Base-by-base conservation (phyloP, 2,797 vertebrate genomes). In the Falco berigora region DNA sequence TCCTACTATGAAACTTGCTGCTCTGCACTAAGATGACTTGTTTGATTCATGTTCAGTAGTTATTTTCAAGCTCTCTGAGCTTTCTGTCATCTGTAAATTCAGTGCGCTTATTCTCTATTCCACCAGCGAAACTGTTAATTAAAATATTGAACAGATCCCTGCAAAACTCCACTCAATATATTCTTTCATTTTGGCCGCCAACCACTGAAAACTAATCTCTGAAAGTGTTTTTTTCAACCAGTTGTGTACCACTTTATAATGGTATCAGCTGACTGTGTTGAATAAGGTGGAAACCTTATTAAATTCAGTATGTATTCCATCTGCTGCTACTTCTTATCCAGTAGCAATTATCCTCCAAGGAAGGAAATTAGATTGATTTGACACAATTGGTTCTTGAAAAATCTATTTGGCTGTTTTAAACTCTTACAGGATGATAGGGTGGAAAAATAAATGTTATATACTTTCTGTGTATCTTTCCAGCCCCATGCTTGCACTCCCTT, bases 361-460 rank as follows among this genome's bases (percentile, higher is more conserved):
- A 49, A 91, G 47, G 44, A 91, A 91, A 94, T 89, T 24, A 85
- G 30, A 93, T 92, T 86, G 92, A 92, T 84, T 86, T 87, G 77
- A 74, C 47, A 56, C 52, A 87, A 87, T 92, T 96, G 92, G 85
- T 93, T 95, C 44, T 71, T 91, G 74, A 94, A 59, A 93, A 94
- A 92, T 92, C 56, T 32, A 73, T 87, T 91, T 89, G 74, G 16
- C 67, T 82, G 36, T 87, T 95, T 92, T 73, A 91, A 94, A 89
- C 66, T 66, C 59, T 50, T 85, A 69, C 11, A 71, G 46, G 52
- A 67, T 92, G 89, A 88, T 53, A 52, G 36, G 12, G 28, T 91
- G 56, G 74, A 28, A 86, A 92, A 87, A 88, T 24, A 79, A 87
- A 55, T 1, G 0, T 78, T 81, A 58, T 44, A 15, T 81, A 95